Evolutionary conservation across 2,797 vertebrate genomes (phyloP), one percentile per base, ranked within the genome.

Genomic region (Aplochiton taeniatus): DNA sequence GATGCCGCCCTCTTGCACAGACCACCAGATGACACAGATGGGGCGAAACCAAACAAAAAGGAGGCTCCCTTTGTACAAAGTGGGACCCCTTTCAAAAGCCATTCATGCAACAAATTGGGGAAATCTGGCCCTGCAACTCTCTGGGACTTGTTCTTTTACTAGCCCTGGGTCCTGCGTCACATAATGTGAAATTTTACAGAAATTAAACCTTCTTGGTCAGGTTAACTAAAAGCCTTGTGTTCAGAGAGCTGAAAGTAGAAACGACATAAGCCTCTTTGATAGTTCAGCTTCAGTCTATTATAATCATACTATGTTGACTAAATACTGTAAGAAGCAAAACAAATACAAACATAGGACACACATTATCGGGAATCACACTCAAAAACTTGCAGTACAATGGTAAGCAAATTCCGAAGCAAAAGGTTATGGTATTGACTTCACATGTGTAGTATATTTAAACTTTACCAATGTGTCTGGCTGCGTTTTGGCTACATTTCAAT

Each of bases 11-110:
- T 92, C 89, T 88, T 91, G 91, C 93, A 93, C 92, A 93, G 94
- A 93, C 94, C 95, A 96, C 95, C 94, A 95, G 95, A 96, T 95
- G 94, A 96, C 93, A 95, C 96, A 98, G 96, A 97, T 95, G 95
- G 96, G 93, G 90, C 91, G 89, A 95, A 93, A 90, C 90, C 92
- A 93, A 93, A 94, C 93, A 93, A 90, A 92, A 92, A 90, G 93
- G 90, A 90, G 84, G 83, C 88, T 91, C 92, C 94, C 88, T 96
- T 96, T 97, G 94, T 96, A 91, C 86, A 87, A 78, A 89, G 89
- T 87, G 87, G 83, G 91, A 90, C 91, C 91, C 93, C 88, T 91
- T 95, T 94, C 93, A 93, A 93, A 92, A 93, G 89, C 92, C 93
- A 94, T 94, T 96, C 93, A 95, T 91, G 93, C 93, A 94, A 94